Evolutionary conservation across 2,113 vertebrate genomes (phyloP), one percentile per base, ranked within the genome.

Genomic region (Tragelaphus imberbis): DNA sequence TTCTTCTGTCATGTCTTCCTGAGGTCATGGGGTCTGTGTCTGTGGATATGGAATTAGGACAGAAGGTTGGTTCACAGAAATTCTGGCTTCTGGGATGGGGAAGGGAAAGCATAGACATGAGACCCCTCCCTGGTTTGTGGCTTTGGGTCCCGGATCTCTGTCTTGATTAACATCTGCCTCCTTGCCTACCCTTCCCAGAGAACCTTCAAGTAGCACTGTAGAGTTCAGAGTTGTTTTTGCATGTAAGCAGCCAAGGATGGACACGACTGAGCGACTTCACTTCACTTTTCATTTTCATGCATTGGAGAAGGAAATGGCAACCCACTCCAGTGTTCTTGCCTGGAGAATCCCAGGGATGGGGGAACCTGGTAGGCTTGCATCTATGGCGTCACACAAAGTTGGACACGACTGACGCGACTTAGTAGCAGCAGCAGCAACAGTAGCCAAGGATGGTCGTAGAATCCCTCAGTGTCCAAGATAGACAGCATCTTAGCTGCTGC

Each of bases 351-450:
- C 63, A n/a, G 33, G 15, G 16, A 68, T 2, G 1, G 63, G 9
- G 63, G 30, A n/a, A n/a, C 33, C 63, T 68, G 7, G 33, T n/a
- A n/a, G 63, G 63, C 16, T 68, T 16, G 7, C 33, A 15, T 68
- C 63, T 68, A n/a, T 19, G 63, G 33, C 33, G 63, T n/a, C 0
- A 2, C 33, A n/a, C 33, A 68, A 17, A 68, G 63, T 68, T n/a
- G 16, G 63, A 68, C 16, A 19, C 3, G 0, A 68, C 63, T 68
- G 33, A 68, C 0, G 1, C 0, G 16, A 68, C 63, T 68, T n/a
- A n/a, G 63, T 17, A 68, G 33, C 63, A n/a, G 30, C 63, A 68
- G 33, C 7, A 63, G 14, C 61, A 63, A 33, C 28, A 63, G 61
- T 30, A 33, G 7, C 47, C 14, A 61, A 63, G 15, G 8, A 36